Evolutionary conservation across 2,888 invertebrate genomes (phyloP).

Genomic region (Lacanobia oleracea): DNA sequence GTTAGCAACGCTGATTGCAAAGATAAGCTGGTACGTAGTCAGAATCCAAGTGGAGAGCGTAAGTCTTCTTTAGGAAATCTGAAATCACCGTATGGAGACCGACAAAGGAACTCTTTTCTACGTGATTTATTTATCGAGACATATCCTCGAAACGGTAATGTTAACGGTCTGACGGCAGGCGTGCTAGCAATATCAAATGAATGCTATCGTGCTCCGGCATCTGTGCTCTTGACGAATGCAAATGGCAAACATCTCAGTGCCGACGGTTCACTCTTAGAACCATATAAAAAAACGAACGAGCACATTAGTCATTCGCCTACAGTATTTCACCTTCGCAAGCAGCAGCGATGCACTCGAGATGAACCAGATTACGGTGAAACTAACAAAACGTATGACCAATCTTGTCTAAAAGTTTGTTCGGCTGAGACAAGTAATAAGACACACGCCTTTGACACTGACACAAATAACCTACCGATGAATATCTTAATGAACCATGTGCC

Average conservation of each 20-base stretch:
- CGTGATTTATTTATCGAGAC: constrained; percentile 88
- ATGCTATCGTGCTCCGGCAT: constrained; percentile 83
- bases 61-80: constrained; percentile 79
- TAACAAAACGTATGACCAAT: constrained; percentile 51
- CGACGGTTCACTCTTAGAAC: constrained; percentile 72
- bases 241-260: constrained; percentile 80
- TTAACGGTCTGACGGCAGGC: constrained; percentile 84
- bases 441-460: constrained; percentile 16
- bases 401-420: constrained; percentile 48
- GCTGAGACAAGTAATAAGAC: constrained; percentile 37
- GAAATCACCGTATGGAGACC: constrained; percentile 77
- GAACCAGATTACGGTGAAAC: constrained; percentile 62
- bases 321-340: constrained; percentile 64
- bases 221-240: constrained; percentile 85
- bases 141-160: constrained; percentile 86
- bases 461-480: constrained; percentile 43
- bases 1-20: constrained; percentile 68
- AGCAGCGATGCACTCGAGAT: constrained; percentile 61
- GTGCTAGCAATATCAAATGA: constrained; percentile 87
- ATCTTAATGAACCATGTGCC: constrained; percentile 42
- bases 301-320: constrained; percentile 67
- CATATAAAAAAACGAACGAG: constrained; percentile 69
- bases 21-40: constrained; percentile 72
- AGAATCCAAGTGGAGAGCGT: constrained; percentile 72
- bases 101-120: constrained; percentile 84